These are phyloP conservation scores for Ornithorhynchus anatinus DNA, from an alignment of 2,113 vertebrate species.

Conservation along the genomic window DNA sequence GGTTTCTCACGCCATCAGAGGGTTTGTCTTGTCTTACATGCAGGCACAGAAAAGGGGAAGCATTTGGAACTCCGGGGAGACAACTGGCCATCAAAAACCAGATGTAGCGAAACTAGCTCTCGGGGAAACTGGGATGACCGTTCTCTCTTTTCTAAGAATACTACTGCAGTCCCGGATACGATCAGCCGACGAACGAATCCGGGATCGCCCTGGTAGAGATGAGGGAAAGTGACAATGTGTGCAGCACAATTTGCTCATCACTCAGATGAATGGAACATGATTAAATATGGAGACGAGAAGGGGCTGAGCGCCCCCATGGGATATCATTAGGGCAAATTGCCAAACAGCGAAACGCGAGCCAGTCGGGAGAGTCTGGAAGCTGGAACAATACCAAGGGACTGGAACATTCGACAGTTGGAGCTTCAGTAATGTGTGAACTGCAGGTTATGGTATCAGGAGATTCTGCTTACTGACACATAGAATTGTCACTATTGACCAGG, in stretches of 20 bases:
- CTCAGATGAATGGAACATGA: constrained; percentile 91
- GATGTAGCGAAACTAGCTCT: constrained; percentile 11
- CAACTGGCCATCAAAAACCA: not conserved
- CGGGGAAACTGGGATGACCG: not conserved
- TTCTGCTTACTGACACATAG: constrained; percentile 87
- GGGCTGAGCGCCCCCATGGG: constrained; percentile 93
- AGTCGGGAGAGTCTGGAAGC: constrained; percentile 91
- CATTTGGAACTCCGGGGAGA: not conserved
- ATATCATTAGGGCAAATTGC: constrained; percentile 99
- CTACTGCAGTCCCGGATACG: too few relatives aligned
- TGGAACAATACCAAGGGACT: constrained; percentile 85
- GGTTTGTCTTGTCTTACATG: not conserved
- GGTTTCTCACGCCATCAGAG: not conserved
- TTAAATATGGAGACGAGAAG: constrained; percentile 95
- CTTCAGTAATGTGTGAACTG: constrained; percentile 86
- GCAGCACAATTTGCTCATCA: constrained; percentile 74
- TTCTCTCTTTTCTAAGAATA: constrained; percentile 35
- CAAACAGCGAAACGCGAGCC: constrained; percentile 99
- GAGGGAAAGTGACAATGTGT: constrained; percentile 39
- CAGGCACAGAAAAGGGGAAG: too few relatives aligned
- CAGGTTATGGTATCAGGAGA: constrained; percentile 82
- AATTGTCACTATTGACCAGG: constrained; percentile 94
- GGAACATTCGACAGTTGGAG: constrained; percentile 80
- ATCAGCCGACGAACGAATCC: too few relatives aligned
- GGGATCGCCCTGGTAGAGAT: constrained; percentile 9